Percentiles rank a stretch among this genome's conserved stretches.
Conservation (phyloP, 1,140 invertebrate genomes). For the Drosophila rhopaloa region DNA sequence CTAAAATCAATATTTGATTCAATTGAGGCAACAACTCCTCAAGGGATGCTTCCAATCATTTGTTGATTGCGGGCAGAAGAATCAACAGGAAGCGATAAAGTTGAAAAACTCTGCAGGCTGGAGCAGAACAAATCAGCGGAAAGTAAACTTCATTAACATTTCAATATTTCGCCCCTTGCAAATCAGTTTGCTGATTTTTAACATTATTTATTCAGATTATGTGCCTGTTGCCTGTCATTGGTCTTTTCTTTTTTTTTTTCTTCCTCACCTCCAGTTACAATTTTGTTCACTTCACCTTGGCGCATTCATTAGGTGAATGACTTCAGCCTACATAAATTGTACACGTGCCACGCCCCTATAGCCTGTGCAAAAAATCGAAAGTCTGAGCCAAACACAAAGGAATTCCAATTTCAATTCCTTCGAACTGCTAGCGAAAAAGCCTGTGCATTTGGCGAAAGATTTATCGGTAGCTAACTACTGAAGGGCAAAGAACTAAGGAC, state of each 20-base stretch:
- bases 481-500: neutral
- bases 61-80: slow-evolving; percentile 63
- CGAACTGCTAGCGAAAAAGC: slow-evolving; percentile 32
- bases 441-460: slow-evolving; percentile 43
- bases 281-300: slow-evolving; percentile 59
- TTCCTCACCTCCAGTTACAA: slow-evolving; percentile 18
- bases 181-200: slow-evolving; percentile 63
- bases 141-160: slow-evolving; percentile 81
- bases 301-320: slow-evolving; percentile 79
- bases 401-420: slow-evolving; percentile 44
- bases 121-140: slow-evolving; percentile 71
- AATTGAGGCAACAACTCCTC: slow-evolving; percentile 10
- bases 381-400: slow-evolving; percentile 26
- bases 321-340: slow-evolving; percentile 54
- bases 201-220: slow-evolving; percentile 80
- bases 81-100: slow-evolving; percentile 33
- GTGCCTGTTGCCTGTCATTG: slow-evolving; percentile 73
- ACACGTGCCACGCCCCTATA: slow-evolving; percentile 52
- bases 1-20: slow-evolving; percentile 44
- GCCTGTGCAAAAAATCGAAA: slow-evolving; percentile 3
- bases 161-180: slow-evolving; percentile 64
- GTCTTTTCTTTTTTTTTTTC: slow-evolving; percentile 27
- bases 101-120: slow-evolving; percentile 33
- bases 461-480: slow-evolving; percentile 5
- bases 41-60: slow-evolving; percentile 30